Conservation (phyloP, 1,140 invertebrate genomes). For the Platyscapa corneri region DNA sequence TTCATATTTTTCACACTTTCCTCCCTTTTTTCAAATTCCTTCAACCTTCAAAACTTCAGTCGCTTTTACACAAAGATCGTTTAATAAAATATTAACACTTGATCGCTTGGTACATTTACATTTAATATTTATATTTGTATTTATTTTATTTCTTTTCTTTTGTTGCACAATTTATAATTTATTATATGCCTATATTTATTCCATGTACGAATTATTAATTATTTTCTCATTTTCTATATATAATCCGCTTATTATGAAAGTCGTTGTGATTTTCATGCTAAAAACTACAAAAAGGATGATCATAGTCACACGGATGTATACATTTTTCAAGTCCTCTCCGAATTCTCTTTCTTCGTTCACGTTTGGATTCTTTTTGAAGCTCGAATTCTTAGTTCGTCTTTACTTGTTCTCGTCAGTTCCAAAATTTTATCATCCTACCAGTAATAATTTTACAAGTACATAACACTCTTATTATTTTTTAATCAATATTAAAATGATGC, state of each 20-base stretch:
- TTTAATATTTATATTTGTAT: constrained; percentile 38
- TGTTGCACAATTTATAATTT: constrained; percentile 32
- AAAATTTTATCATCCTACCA: neutral
- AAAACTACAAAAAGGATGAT: constrained; percentile 38
- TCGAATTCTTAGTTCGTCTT: neutral
- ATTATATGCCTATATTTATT: constrained; percentile 1
- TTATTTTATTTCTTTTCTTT: constrained; percentile 42
- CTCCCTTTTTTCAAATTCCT: neutral
- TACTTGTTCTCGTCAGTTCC: neutral
- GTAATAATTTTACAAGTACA: constrained; percentile 3
- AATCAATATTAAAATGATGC: too few relatives aligned
- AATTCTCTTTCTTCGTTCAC: neutral
- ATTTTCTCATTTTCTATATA: constrained; percentile 38
- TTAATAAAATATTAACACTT: constrained; percentile 45
- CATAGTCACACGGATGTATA: constrained; percentile 1
- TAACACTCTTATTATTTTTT: too few relatives aligned
- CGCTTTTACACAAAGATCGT: constrained; percentile 37
- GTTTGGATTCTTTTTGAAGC: neutral
- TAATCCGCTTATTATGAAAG: constrained; percentile 15
- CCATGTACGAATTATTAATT: constrained; percentile 11
- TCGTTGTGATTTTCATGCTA: constrained; percentile 31
- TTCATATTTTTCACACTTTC: constrained; percentile 3
- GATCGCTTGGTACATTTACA: constrained; percentile 19
- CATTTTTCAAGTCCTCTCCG: neutral
- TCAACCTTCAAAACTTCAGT: neutral